phyloP scores from a whole-genome alignment of 2,113 vertebrate genomes.

The Himantopus leucocephalus region DNA sequence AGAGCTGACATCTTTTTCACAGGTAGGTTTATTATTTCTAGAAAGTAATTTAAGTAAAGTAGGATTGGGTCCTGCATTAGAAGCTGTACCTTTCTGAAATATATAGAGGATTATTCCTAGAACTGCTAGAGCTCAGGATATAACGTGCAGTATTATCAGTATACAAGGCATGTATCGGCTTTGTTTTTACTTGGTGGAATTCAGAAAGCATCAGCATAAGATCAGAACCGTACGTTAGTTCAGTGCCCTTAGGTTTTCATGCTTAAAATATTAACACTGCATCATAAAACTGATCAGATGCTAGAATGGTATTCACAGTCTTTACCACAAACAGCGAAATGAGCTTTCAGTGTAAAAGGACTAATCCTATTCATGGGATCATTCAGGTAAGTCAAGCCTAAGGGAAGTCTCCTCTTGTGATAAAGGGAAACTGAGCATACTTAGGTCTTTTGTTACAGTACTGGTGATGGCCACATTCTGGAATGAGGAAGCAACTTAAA shows the following conservation, averaged over 20 bases:
- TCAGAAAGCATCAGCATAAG: background rate
- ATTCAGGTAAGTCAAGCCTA: background rate
- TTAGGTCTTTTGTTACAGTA: background rate
- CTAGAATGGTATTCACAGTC: background rate
- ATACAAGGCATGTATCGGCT: background rate
- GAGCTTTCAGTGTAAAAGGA: background rate
- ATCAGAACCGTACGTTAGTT: background rate
- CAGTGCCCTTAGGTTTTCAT: background rate
- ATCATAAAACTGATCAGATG: background rate
- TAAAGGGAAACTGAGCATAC: background rate
- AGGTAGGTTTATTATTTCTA: conserved; percentile 72
- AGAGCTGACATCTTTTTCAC: conserved; percentile 78
- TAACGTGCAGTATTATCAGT: background rate
- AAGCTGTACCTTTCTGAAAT: background rate
- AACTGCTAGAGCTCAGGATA: background rate
- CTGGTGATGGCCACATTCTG: background rate
- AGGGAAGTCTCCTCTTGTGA: background rate
- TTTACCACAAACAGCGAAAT: background rate
- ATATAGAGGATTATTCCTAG: background rate
- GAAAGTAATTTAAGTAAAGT: background rate
- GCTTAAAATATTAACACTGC: background rate
- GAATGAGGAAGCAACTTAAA: background rate
- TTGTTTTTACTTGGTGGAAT: background rate
- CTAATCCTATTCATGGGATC: background rate
- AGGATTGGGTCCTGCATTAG: background rate